Evolutionary conservation across 2,888 invertebrate species (phyloP), one percentile per base, ranked within the genome.

Genomic region (Dicroscelio sp.): DNA sequence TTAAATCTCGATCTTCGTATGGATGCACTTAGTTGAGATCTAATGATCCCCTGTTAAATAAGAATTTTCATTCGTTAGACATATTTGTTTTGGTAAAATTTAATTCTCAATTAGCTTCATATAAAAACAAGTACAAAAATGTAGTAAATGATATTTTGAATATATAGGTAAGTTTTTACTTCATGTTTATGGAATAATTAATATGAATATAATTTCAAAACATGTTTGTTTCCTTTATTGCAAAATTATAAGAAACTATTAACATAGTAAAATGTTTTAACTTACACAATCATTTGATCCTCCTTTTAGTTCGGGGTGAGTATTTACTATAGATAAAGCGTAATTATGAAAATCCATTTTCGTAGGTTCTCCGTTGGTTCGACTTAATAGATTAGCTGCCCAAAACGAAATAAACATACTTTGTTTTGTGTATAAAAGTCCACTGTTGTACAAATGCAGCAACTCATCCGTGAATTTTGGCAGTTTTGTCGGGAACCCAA

Each of bases 291-390:
- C 43, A 43, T 71, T 71, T 20, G 30, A 20, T 3, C n/a, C 75
- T 55, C 75, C 75, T 75, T 31, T 31, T 1, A 75, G 25, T 58
- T 23, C 60, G 17, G 76, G 58, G 60, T 58, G 30, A n/a, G 76
- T 60, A 60, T 76, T 35, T n/a, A 76, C 76, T 58, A 76, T 58
- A 23, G 35, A 58, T 76, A n/a, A 76, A 20, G 76, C 76, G 25
- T 76, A 76, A 35, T 76, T 76, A 3, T 31, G 31, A 60, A 27
- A 76, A 60, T 76, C 76, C 23, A 35, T 25, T 23, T 31, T 55
- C 5, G 76, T 76, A 1, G 76, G 76, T 76, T 20, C 58, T 33
- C 58, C 76, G 17, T 76, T 25, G 33, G 67, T 67, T 67, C 8
- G 12, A 67, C 33, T 33, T 33, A 67, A 35, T 67, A 67, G 33